Conservation (phyloP, 2,888 invertebrate genomes). For the Zaprionus obscuricornis region DNA sequence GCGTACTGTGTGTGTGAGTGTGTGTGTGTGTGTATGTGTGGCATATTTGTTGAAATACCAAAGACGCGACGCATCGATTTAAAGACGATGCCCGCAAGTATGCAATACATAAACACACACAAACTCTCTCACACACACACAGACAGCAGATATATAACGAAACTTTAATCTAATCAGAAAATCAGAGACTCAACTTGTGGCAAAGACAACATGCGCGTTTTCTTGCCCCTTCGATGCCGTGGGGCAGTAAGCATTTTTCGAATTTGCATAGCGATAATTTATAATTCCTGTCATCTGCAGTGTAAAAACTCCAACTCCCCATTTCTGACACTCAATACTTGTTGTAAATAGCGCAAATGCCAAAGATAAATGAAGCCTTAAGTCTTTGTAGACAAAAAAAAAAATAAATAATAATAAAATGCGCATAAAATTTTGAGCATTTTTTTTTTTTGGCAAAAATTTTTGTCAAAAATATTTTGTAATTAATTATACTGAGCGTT, state of each 20-base stretch:
- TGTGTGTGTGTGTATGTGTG: constrained; percentile 1
- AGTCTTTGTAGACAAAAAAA: constrained; percentile 6
- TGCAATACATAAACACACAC: constrained; percentile 26
- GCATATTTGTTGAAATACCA: constrained; percentile 25
- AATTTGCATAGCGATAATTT: constrained; percentile 46
- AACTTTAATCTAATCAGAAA: constrained; percentile 48
- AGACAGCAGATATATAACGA: too few species aligned
- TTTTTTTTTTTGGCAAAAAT: too few species aligned
- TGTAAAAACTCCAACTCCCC: constrained; percentile 11
- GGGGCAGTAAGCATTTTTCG: constrained; percentile 33
- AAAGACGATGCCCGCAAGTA: constrained; percentile 45
- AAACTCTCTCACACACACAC: not conserved
- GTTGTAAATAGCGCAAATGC: constrained; percentile 31
- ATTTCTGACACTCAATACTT: constrained; percentile 34
- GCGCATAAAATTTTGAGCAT: too few species aligned
- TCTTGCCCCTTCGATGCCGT: constrained; percentile 8
- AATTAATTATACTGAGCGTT: too few species aligned
- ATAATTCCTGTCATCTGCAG: constrained; percentile 49
- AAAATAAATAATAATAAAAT: too few species aligned
- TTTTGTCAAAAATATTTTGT: too few species aligned
- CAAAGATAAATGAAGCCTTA: constrained; percentile 22
- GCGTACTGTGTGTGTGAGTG: not conserved
- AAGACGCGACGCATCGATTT: constrained; percentile 36
- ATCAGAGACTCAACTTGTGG: constrained; percentile 1
- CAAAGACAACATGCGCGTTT: too few species aligned